Conservation (phyloP, 2,888 invertebrate species). For the Chymomyza procnemis region DNA sequence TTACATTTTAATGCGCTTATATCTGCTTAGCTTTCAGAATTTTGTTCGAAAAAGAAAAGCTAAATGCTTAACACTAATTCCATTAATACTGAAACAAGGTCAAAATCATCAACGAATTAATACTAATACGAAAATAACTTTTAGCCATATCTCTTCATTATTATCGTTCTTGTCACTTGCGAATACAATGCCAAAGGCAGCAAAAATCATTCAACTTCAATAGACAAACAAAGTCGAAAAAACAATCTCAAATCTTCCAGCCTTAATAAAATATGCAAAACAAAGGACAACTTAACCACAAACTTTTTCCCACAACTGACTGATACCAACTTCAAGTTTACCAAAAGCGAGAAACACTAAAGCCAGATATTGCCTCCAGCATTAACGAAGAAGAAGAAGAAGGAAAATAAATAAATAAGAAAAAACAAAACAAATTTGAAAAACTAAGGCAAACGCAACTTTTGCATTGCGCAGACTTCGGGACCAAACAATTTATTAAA, state of each 20-base stretch:
- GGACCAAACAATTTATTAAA: constrained; percentile 52
- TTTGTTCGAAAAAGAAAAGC: neutral
- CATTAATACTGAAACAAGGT: neutral
- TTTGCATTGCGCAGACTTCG: constrained; percentile 31
- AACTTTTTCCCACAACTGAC: constrained; percentile 29
- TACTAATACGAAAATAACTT: neutral
- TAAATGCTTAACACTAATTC: neutral
- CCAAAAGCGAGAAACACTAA: constrained; percentile 16
- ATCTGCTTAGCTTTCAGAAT: too few relatives aligned
- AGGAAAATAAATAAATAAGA: constrained; percentile 8
- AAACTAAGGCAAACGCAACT: constrained; percentile 44
- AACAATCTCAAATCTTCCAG: neutral
- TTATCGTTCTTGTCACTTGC: neutral
- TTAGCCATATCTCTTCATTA: neutral
- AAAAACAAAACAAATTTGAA: neutral
- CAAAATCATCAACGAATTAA: neutral
- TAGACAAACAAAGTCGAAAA: neutral
- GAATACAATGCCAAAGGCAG: neutral
- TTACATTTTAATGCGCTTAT: too few relatives aligned
- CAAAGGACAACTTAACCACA: constrained; percentile 13
- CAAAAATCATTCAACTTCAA: neutral
- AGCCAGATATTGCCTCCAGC: constrained; percentile 16
- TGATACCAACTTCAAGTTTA: neutral
- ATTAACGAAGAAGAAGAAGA: constrained; percentile 19
- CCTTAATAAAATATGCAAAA: constrained; percentile 29